Conservation (phyloP, 1,140 invertebrate genomes). For the Lepidurus packardi region DNA sequence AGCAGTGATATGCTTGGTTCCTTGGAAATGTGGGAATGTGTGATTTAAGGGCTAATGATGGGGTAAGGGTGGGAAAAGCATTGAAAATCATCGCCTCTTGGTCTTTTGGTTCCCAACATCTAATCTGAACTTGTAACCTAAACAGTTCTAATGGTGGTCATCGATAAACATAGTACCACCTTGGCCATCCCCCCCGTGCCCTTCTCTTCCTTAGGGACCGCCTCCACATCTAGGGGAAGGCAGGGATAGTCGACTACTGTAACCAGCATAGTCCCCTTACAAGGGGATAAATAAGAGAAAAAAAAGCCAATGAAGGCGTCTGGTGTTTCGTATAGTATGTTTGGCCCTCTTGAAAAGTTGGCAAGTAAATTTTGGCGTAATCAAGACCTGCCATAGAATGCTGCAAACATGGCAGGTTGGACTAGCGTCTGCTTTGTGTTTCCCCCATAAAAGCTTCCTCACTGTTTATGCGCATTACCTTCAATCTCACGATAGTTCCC, state of each 20-base stretch:
- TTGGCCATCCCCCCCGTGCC: background rate
- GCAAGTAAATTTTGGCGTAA: conserved; percentile 19
- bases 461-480: conserved; percentile 13
- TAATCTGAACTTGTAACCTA: conserved; percentile 16
- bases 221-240: background rate
- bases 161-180: conserved; percentile 21
- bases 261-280: background rate
- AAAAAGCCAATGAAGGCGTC: background rate
- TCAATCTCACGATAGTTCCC: conserved; percentile 12
- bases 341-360: conserved; percentile 13
- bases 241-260: background rate
- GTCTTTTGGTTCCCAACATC: background rate
- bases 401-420: background rate
- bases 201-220: background rate
- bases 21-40: background rate
- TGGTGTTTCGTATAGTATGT: background rate
- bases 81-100: background rate
- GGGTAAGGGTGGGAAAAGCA: background rate
- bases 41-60: background rate
- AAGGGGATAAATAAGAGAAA: background rate
- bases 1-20: background rate
- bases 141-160: conserved; percentile 21
- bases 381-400: conserved; percentile 18
- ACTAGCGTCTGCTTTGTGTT: conserved; percentile 7
- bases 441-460: conserved; percentile 1